Evolutionary conservation across 2,888 invertebrate species (phyloP).

Genomic region (Cylindroiulus punctatus): DNA sequence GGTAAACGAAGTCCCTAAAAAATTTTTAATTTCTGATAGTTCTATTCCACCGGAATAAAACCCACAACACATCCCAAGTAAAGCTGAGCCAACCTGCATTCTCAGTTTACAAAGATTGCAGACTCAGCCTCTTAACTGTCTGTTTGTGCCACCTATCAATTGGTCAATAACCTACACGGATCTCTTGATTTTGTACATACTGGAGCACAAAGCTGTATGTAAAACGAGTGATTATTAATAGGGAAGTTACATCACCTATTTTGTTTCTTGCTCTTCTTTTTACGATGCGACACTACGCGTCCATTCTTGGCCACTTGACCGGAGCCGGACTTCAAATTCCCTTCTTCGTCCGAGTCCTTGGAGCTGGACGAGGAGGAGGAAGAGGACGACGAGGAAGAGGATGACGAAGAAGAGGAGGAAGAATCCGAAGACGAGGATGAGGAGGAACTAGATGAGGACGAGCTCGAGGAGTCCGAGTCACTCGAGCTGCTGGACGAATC

Average conservation of each 20-base stretch:
- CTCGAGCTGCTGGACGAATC: conserved; percentile 51
- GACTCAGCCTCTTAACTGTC: neutral
- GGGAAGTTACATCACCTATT: conserved; percentile 36
- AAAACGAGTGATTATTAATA: neutral
- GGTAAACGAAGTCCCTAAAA: no score
- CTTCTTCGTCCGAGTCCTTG: conserved; percentile 16
- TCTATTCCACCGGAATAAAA: no score
- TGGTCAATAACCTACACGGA: neutral
- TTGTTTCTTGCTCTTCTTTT: conserved; percentile 51
- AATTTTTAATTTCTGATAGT: no score
- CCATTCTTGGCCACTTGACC: conserved; percentile 10
- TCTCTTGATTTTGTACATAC: neutral
- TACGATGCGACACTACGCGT: neutral
- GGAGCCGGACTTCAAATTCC: conserved; percentile 48
- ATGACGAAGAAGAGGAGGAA: conserved; percentile 27
- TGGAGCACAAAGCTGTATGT: neutral
- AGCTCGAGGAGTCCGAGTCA: conserved; percentile 51
- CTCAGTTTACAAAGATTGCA: neutral
- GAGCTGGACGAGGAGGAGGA: conserved; percentile 56
- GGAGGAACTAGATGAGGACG: conserved; percentile 54
- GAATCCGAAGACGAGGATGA: conserved; percentile 56
- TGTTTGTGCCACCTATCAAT: neutral
- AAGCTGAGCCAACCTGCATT: no score
- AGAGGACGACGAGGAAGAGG: conserved; percentile 56
- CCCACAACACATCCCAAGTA: no score